Conservation (phyloP, 2,113 vertebrate genomes). For the Plotosus lineatus region DNA sequence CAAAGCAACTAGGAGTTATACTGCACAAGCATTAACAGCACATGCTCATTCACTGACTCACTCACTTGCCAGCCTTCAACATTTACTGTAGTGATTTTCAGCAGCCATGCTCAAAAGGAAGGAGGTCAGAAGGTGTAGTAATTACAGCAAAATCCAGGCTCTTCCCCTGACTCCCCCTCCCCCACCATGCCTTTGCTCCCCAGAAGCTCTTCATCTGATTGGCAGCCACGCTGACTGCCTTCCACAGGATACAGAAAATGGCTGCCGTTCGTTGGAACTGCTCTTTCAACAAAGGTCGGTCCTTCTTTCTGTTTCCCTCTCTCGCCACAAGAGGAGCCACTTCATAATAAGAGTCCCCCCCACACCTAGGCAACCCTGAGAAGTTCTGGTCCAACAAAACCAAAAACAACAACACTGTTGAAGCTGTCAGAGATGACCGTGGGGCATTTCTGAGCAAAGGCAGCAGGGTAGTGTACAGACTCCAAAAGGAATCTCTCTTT, state of each 20-base stretch:
- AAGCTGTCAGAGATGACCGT: background rate
- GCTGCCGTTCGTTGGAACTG: conserved; percentile 70
- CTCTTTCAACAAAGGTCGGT: conserved; percentile 78
- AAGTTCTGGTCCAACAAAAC: conserved; percentile 35
- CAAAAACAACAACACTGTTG: background rate
- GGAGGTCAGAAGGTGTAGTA: conserved; percentile 49
- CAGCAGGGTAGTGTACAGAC: background rate
- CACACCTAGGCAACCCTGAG: conserved; percentile 31
- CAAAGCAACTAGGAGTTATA: conserved; percentile 17
- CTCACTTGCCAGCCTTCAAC: conserved; percentile 45
- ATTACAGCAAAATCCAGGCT: conserved; percentile 56
- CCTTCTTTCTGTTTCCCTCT: conserved; percentile 60
- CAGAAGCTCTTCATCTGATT: conserved; percentile 63
- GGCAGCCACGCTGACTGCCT: conserved; percentile 74
- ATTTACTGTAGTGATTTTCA: conserved; percentile 47
- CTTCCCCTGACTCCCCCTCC: conserved; percentile 46
- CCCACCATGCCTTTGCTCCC: conserved; percentile 41
- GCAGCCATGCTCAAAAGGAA: conserved; percentile 47
- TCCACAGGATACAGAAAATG: conserved; percentile 68
- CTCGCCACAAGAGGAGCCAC: conserved; percentile 64
- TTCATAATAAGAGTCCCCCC: conserved; percentile 57
- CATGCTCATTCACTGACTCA: conserved; percentile 47
- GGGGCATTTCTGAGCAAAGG: background rate
- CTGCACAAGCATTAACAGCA: conserved; percentile 16
- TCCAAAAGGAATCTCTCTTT: background rate